Percentiles rank a stretch among this genome's conserved stretches.
Evolutionary conservation across 2,797 vertebrate species (phyloP).

Genomic region (Centropyge bicolor): DNA sequence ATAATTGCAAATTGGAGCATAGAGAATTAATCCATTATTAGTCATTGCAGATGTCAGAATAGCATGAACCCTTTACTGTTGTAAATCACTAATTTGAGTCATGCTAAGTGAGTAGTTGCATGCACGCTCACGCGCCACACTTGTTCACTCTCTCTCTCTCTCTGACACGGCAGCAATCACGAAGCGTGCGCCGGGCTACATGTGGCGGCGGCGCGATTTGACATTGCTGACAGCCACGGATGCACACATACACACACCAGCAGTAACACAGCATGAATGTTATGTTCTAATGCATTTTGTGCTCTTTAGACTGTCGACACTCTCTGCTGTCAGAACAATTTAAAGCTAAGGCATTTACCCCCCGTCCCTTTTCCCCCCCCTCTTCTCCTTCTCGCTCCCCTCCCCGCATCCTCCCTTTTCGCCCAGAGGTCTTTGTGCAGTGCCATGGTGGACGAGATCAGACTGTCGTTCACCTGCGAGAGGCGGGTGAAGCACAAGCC

Average conservation of each 20-base stretch:
- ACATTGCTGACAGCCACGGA: constrained; percentile 61
- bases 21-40: constrained; percentile 80
- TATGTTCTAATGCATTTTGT: constrained; percentile 59
- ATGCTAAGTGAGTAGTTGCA: constrained; percentile 55
- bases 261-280: constrained; percentile 51
- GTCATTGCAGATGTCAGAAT: constrained; percentile 74
- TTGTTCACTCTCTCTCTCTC: constrained; percentile 38
- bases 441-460: constrained; percentile 96
- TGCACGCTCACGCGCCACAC: constrained; percentile 41
- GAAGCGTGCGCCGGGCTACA: constrained; percentile 38
- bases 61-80: constrained; percentile 58
- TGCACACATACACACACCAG: constrained; percentile 9
- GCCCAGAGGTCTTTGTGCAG: constrained; percentile 99
- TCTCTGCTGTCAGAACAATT: constrained; percentile 76
- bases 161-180: constrained; percentile 57
- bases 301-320: constrained; percentile 68
- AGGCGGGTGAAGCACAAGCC: constrained; percentile 95
- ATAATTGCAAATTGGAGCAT: constrained; percentile 83
- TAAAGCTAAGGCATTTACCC: constrained; percentile 85
- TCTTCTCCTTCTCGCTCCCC: constrained; percentile 61
- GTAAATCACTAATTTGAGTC: constrained; percentile 60
- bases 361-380: constrained; percentile 56
- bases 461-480: constrained; percentile 97
- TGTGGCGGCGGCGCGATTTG: constrained; percentile 37
- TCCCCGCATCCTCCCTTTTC: constrained; percentile 77